Percentiles rank a stretch among this genome's conserved stretches.
phyloP scores from a whole-genome alignment of 2,113 vertebrate species.

The Madoqua kirkii region DNA sequence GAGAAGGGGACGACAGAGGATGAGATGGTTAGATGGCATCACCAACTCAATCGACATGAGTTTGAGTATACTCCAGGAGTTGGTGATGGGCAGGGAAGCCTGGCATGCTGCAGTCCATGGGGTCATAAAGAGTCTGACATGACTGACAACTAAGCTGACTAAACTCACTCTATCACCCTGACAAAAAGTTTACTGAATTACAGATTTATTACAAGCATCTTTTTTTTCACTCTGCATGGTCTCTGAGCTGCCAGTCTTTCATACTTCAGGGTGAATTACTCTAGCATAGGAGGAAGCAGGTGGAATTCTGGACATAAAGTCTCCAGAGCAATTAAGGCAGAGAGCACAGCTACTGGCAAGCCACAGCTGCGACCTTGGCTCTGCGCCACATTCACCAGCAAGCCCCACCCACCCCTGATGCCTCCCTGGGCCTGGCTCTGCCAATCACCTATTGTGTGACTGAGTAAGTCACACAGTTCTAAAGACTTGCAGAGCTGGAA shows the following conservation, averaged over 20 bases:
- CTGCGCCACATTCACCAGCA: neutral
- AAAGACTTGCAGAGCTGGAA: neutral
- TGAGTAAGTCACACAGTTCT: neutral
- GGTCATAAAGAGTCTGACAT: neutral
- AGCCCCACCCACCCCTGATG: fast-evolving
- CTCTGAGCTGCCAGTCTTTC: neutral
- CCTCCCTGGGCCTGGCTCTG: neutral
- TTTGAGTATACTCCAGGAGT: neutral
- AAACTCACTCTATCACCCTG: neutral
- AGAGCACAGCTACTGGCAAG: neutral
- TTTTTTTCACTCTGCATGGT: neutral
- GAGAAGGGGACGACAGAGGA: neutral
- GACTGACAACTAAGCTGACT: neutral
- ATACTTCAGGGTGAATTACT: neutral
- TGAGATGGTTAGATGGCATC: neutral
- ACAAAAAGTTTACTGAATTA: neutral
- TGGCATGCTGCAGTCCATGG: neutral
- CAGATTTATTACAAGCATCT: neutral
- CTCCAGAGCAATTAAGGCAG: neutral
- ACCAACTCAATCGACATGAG: neutral
- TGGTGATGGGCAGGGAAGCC: neutral
- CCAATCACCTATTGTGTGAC: neutral
- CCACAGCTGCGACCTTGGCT: neutral
- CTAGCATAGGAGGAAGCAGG: neutral
- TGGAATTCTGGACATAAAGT: neutral